Evolutionary conservation across 2,888 invertebrate genomes (phyloP).

Genomic region (Eupithecia centaureata): DNA sequence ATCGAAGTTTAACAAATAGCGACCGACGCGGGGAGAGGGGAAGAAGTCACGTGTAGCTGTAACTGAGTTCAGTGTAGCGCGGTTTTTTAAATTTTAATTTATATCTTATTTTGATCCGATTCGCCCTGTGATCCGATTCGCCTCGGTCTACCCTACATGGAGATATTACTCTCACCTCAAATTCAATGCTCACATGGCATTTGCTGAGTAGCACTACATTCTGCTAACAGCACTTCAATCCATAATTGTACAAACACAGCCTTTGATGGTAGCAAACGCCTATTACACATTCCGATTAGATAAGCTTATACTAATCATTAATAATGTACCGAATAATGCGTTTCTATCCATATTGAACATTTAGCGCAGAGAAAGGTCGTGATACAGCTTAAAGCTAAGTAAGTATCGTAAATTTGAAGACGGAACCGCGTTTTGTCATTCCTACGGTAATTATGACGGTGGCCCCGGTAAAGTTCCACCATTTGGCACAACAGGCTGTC

Average conservation of each 20-base stretch:
- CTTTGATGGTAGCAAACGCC: slow-evolving; percentile 46
- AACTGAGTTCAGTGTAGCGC: too few relatives aligned
- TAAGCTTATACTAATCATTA: slow-evolving; percentile 65
- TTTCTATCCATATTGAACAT: slow-evolving; percentile 61
- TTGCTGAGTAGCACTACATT: not conserved
- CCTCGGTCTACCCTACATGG: too few relatives aligned
- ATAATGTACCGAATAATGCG: slow-evolving; percentile 65
- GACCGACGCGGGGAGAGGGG: too few relatives aligned
- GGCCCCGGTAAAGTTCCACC: slow-evolving; percentile 54
- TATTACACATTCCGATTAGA: slow-evolving; percentile 56
- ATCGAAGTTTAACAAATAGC: too few relatives aligned
- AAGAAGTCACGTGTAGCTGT: too few relatives aligned
- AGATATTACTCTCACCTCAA: too few relatives aligned
- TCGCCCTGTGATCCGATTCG: too few relatives aligned
- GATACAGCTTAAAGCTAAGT: slow-evolving; percentile 32
- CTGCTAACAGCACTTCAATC: not conserved
- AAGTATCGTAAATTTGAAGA: slow-evolving; percentile 59
- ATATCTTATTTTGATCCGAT: too few relatives aligned
- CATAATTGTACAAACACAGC: slow-evolving; percentile 31
- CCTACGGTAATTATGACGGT: slow-evolving; percentile 63
- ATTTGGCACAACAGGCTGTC: slow-evolving; percentile 57
- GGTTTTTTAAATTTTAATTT: too few relatives aligned
- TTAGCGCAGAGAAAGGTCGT: slow-evolving; percentile 46
- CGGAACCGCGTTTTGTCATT: slow-evolving; percentile 57
- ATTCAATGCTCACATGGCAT: not conserved